Conservation (phyloP, 2,113 vertebrate genomes). For the Ancistrus triradiatus region DNA sequence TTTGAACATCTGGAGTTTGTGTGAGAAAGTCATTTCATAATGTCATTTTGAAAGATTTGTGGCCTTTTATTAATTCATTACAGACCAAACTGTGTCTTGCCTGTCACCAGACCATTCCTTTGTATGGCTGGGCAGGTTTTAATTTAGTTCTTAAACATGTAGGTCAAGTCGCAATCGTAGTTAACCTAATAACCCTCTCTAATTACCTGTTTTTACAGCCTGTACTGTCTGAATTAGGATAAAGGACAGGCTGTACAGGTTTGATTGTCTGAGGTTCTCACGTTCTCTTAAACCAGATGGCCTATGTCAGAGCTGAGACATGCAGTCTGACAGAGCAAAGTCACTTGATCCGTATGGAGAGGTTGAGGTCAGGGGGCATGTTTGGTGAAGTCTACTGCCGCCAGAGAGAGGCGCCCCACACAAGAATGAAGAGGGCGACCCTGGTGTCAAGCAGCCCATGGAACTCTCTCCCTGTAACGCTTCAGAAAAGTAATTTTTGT, state of each 20-base stretch:
- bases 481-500: too few relatives aligned
- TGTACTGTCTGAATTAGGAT: neutral
- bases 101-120: conserved; percentile 50
- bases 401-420: conserved; percentile 17
- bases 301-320: conserved; percentile 23
- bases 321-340: conserved; percentile 21
- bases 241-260: neutral
- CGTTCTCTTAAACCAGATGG: conserved; percentile 32
- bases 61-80: too few relatives aligned
- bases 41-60: too few relatives aligned
- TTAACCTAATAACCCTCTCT: neutral
- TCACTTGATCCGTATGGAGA: conserved; percentile 36
- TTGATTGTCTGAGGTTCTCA: conserved; percentile 13
- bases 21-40: too few relatives aligned
- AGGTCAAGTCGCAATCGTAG: conserved; percentile 27
- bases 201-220: neutral
- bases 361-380: conserved; percentile 40
- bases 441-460: conserved; percentile 2
- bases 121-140: conserved; percentile 46
- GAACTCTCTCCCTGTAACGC: neutral
- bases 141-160: conserved; percentile 34
- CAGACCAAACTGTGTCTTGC: too few relatives aligned
- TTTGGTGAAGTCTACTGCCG: conserved; percentile 24
- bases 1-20: too few relatives aligned
- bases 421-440: conserved; percentile 20